Evolutionary conservation across 30 jellyfish, hydroid and myxozoan species (phyloP), one percentile per base, ranked within the genome.

Genomic region (Haliclystus octoradiatus): DNA sequence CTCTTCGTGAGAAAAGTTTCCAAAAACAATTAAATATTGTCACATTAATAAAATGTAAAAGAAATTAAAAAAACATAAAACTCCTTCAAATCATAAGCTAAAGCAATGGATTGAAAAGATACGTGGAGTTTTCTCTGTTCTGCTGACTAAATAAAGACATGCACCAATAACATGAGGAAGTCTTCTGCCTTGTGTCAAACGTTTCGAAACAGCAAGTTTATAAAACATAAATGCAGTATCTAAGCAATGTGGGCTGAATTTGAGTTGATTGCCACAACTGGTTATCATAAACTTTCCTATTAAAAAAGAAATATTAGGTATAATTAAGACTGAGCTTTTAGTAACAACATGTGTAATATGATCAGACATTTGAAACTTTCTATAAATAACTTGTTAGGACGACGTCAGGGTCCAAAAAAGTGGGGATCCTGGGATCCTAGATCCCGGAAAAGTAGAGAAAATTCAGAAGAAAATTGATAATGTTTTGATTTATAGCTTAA

Each of bases 71-170:
- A 40, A 40, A 19, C 14, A 9, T 40, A 5, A 40, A 40, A 40
- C 57, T 19, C 19, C 9, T 9, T 19, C 57, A 40, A 40, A 40
- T 19, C 9, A 40, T 40, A 40, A 5, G 14, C 9, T 19, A 40
- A 40, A 40, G 19, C 57, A 40, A 19, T 40, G n/a, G n/a, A n/a
- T 25, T 24, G 22, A 71, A 77, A 77, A 64, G 93, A 78, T 90
- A 90, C 98, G 98, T 0, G 95, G 81, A 30, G 98, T 90, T 49
- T 90, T 81, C 63, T 90, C 95, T 2, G 94, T 81, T 57, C 98
- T 72, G 76, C 95, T 78, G 7, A 81, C 95, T n/a, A 90, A 68
- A 52, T 90, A 90, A 24, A 90, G 86, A 60, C 98, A 90, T 1
- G 95, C 95, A 33, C 94, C 98, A 82, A 83, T 82, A 9, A 90